phyloP scores from a whole-genome alignment of 1,140 invertebrate species.

The Cardiocondyla obscurior region DNA sequence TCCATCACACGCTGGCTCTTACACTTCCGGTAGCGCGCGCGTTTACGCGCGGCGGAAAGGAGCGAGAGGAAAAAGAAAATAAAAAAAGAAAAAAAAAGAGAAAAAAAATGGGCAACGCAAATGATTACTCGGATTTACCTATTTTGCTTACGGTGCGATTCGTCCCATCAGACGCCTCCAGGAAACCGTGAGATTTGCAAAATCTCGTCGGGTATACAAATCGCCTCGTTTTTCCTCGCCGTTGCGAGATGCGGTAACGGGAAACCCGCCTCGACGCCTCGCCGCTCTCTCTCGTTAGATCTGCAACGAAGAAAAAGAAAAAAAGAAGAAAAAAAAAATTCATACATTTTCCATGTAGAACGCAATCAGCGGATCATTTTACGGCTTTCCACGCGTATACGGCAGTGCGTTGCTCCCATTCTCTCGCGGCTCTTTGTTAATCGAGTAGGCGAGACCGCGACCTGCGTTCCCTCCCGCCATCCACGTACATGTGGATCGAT shows the following conservation, averaged over 20 bases:
- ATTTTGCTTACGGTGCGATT: constrained; percentile 18
- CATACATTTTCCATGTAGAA: constrained; percentile 69
- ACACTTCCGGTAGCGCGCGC: constrained; percentile 23
- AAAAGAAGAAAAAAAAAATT: constrained; percentile 69
- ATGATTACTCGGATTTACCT: constrained; percentile 15
- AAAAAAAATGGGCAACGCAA: background rate
- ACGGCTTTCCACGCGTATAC: constrained; percentile 16
- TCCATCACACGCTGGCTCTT: constrained; percentile 18
- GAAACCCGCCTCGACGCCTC: constrained; percentile 41
- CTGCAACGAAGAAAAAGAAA: constrained; percentile 72
- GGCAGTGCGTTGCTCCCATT: constrained; percentile 35
- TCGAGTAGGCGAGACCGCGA: constrained; percentile 9
- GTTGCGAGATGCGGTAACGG: constrained; percentile 44
- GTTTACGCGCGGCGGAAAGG: background rate
- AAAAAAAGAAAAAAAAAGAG: background rate
- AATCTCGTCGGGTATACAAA: background rate
- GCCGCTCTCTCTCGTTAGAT: constrained; percentile 35
- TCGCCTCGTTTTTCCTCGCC: background rate
- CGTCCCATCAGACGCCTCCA: background rate
- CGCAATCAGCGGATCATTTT: constrained; percentile 21
- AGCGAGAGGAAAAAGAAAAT: background rate
- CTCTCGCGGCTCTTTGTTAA: constrained; percentile 21
- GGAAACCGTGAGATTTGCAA: constrained; percentile 13
- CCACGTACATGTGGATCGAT: background rate
- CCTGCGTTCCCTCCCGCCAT: background rate